Conservation (phyloP, 2,888 invertebrate genomes). For the Cheilosia grossa region DNA sequence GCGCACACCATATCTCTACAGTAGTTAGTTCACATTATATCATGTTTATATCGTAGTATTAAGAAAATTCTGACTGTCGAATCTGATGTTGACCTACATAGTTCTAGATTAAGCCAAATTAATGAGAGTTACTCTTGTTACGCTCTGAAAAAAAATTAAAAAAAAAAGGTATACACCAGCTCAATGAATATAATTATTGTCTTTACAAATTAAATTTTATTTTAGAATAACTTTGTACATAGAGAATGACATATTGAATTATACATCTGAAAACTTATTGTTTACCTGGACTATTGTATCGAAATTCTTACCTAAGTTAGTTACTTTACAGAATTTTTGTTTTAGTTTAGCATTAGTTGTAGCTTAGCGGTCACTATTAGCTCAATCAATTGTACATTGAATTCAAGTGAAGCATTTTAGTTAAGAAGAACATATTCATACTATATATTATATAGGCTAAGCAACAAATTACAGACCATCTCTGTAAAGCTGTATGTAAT, state of each 20-base stretch:
- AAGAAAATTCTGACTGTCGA: constrained; percentile 54
- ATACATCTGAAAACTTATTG: constrained; percentile 45
- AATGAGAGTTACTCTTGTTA: constrained; percentile 9
- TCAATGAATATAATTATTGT: constrained; percentile 33
- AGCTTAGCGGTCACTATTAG: constrained; percentile 36
- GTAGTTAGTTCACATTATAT: constrained; percentile 40
- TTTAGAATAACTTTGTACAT: constrained; percentile 53
- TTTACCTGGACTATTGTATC: constrained; percentile 62
- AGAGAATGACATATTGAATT: constrained; percentile 19
- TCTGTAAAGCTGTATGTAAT: constrained; percentile 64
- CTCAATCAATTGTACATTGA: constrained; percentile 53
- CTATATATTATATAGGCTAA: constrained; percentile 45
- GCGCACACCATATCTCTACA: constrained; percentile 62
- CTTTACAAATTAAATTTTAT: constrained; percentile 19
- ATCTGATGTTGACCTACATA: constrained; percentile 24
- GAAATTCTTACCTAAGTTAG: constrained; percentile 47
- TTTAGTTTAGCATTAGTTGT: constrained; percentile 38
- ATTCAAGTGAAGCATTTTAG: constrained; percentile 43
- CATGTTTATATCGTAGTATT: constrained; percentile 42
- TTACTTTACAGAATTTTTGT: background rate
- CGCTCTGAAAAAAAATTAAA: background rate
- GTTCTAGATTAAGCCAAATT: constrained; percentile 33
- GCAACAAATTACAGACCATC: constrained; percentile 38
- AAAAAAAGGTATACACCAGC: constrained; percentile 34
- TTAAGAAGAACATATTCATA: constrained; percentile 57